Conservation (phyloP, 2,797 vertebrate species). For the Sebastes itinus region DNA sequence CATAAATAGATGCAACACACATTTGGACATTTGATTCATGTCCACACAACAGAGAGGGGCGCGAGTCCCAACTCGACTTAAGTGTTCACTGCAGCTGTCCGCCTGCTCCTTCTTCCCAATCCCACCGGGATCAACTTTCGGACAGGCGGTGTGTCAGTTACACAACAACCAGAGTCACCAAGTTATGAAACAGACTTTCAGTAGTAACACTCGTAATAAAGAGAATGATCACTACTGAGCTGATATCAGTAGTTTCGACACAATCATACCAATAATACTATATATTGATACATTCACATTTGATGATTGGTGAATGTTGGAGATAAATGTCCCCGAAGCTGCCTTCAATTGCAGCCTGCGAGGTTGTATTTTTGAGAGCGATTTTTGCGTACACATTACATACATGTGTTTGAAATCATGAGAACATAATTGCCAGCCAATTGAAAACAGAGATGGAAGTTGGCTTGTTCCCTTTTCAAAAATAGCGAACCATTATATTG, state of each 20-base stretch:
- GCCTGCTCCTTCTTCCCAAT: conserved; percentile 22
- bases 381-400: neutral
- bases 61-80: conserved; percentile 18
- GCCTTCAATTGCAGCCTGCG: neutral
- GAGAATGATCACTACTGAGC: neutral
- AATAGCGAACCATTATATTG: neutral
- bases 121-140: conserved; percentile 59
- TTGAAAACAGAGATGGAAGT: neutral
- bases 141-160: conserved; percentile 39
- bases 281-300: neutral
- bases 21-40: conserved; percentile 24
- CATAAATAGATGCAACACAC: conserved; percentile 63
- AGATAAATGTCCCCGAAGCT: neutral
- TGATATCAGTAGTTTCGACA: neutral
- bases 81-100: conserved; percentile 62
- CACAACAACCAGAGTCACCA: conserved; percentile 7
- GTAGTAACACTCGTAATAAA: neutral
- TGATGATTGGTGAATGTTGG: neutral
- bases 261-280: neutral
- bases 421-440: neutral
- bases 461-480: neutral
- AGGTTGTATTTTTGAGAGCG: neutral
- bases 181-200: neutral
- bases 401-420: neutral
- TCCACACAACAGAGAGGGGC: neutral